A percentile compares a stretch with the other conserved stretches of the same genome.
phyloP scores from a whole-genome alignment of 2,888 invertebrate species.

The Platycheirus rosarum region DNA sequence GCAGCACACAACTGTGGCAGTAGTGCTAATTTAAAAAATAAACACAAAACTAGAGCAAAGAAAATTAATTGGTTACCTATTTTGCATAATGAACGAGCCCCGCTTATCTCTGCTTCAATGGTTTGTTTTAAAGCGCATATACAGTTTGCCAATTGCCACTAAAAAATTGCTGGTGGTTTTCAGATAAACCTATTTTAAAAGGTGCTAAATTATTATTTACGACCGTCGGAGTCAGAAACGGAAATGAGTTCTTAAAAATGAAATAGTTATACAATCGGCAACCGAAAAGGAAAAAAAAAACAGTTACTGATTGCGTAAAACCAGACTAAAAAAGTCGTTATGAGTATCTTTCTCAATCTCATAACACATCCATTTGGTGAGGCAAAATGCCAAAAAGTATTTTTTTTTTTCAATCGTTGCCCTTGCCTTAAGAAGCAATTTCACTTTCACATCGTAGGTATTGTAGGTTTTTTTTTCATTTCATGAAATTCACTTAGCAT shows the following conservation, averaged over 20 bases:
- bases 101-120: constrained; percentile 71
- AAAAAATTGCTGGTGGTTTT: constrained; percentile 44
- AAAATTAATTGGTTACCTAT: constrained; percentile 80
- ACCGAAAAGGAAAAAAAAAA: neutral
- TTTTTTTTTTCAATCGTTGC: constrained; percentile 4
- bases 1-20: neutral
- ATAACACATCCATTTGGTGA: constrained; percentile 34
- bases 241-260: constrained; percentile 23
- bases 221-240: constrained; percentile 9
- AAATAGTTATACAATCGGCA: constrained; percentile 20
- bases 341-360: constrained; percentile 10
- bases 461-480: constrained; percentile 5
- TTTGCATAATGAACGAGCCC: constrained; percentile 81
- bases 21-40: constrained; percentile 64
- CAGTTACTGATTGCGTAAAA: constrained; percentile 21
- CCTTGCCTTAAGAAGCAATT: constrained; percentile 46
- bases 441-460: constrained; percentile 62
- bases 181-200: constrained; percentile 22
- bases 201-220: constrained; percentile 35
- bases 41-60: constrained; percentile 80
- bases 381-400: constrained; percentile 51
- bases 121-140: constrained; percentile 45
- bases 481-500: constrained; percentile 46
- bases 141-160: constrained; percentile 49
- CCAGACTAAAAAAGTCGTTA: neutral